These are phyloP conservation scores for Marcusenius ussheri DNA, from an alignment of 2,113 vertebrate genomes.

Conservation along the genomic window DNA sequence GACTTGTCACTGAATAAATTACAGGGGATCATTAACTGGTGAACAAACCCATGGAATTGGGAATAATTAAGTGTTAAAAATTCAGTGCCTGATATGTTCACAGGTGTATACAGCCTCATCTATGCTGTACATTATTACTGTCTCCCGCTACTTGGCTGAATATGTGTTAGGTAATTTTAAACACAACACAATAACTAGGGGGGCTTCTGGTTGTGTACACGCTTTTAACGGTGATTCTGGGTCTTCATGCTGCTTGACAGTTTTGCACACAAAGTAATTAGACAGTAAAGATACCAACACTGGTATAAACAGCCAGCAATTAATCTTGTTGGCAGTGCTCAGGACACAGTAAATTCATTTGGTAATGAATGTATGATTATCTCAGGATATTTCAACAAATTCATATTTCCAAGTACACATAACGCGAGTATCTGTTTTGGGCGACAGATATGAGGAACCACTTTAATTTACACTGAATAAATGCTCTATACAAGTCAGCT, in stretches of 20 bases:
- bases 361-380: constrained; percentile 6
- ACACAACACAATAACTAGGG: not conserved
- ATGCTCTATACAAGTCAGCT: not conserved
- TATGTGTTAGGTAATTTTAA: not conserved
- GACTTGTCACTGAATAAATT: constrained; percentile 2
- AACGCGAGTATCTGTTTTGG: not conserved
- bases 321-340: constrained; percentile 1
- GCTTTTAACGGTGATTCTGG: not conserved
- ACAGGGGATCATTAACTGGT: not conserved
- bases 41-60: not conserved
- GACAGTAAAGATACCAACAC: not conserved
- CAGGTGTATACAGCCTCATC: not conserved
- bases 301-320: not conserved
- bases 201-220: not conserved
- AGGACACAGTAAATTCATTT: not conserved
- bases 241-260: not conserved
- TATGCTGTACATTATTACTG: not conserved
- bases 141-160: not conserved
- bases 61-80: not conserved
- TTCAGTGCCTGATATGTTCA: not conserved
- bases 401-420: not conserved
- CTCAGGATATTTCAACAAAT: not conserved
- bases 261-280: constrained; percentile 1
- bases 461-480: not conserved
- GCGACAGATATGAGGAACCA: not conserved